phyloP scores from a whole-genome alignment of 1,140 invertebrate species.

The Temnothorax longispinosus region DNA sequence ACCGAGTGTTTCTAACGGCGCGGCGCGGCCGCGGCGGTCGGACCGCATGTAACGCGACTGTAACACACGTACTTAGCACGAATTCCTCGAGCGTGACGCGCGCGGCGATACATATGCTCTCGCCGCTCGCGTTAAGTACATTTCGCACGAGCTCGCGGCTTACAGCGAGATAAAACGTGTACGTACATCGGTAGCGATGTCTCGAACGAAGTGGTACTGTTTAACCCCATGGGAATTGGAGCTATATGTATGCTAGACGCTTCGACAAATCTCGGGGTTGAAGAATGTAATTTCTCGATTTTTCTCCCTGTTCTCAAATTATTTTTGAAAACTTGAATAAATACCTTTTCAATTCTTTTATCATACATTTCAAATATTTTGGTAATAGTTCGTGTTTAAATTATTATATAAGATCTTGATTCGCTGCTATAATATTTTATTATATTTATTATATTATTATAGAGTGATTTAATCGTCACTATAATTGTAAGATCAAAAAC shows the following conservation, averaged over 20 bases:
- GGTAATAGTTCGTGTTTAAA: background rate
- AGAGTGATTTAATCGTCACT: background rate
- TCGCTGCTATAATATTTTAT: background rate
- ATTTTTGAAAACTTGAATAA: background rate
- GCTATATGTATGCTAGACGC: background rate
- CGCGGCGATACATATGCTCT: conserved; percentile 12
- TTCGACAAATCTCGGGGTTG: background rate
- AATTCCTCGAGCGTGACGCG: conserved; percentile 68
- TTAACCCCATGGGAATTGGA: background rate
- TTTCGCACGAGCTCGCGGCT: conserved; percentile 28
- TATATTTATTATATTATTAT: too few relatives aligned
- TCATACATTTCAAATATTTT: background rate
- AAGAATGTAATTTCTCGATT: background rate
- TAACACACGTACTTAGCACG: conserved; percentile 41
- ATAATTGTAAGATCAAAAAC: background rate
- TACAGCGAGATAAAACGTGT: conserved; percentile 1
- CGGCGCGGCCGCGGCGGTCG: background rate
- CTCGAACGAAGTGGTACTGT: background rate
- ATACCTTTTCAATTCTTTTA: background rate
- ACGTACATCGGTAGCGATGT: background rate
- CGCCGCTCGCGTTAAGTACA: conserved; percentile 1
- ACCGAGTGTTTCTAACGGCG: conserved; percentile 37
- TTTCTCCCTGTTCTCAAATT: background rate
- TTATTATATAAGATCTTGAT: background rate
- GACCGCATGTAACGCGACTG: conserved; percentile 61